Conservation (phyloP, 2,113 vertebrate genomes). For the Lonchura striata region DNA sequence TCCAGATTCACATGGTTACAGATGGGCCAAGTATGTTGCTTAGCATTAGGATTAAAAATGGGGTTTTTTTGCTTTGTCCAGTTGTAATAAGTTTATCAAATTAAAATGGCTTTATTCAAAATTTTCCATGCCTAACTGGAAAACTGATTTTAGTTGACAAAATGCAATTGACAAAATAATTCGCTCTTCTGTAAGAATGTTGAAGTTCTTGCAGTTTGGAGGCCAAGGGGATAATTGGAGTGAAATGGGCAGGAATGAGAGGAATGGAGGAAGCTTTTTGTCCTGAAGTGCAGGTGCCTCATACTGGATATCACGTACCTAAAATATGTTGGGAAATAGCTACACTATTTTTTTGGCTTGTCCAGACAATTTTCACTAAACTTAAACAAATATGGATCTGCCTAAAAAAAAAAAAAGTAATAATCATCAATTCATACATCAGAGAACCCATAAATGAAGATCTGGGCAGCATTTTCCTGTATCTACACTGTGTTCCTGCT, state of each 20-base stretch:
- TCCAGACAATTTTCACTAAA: background rate
- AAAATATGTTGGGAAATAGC: background rate
- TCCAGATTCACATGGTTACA: background rate
- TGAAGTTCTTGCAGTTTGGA: background rate
- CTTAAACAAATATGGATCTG: background rate
- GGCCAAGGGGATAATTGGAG: background rate
- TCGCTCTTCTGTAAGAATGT: background rate
- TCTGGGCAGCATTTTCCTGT: background rate
- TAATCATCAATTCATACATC: accelerated
- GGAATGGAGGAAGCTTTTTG: background rate
- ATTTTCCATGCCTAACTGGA: background rate
- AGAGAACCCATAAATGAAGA: background rate
- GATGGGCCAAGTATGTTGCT: background rate
- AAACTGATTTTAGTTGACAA: background rate
- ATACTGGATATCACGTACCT: background rate
- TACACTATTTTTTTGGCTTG: background rate
- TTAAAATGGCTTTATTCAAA: background rate
- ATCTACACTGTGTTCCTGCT: background rate
- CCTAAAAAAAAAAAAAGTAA: background rate
- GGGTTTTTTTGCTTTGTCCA: background rate
- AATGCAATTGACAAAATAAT: background rate
- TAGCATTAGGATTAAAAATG: background rate
- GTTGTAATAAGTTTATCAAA: background rate
- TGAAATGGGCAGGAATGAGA: background rate
- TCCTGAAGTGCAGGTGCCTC: background rate